phyloP scores from a whole-genome alignment of 2,888 invertebrate genomes.

The Eledone cirrhosa region DNA sequence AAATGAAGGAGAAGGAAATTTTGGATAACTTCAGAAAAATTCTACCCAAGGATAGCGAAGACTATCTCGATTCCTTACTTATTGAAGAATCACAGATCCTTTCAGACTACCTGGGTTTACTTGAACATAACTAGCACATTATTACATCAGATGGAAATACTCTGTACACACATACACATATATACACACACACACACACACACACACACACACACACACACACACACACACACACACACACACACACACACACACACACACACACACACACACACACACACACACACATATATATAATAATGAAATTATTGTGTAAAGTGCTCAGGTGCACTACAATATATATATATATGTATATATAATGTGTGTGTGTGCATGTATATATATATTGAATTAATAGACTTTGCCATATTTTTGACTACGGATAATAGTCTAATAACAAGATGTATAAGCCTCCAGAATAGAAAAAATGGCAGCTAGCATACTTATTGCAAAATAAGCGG shows the following conservation, averaged over 20 bases:
- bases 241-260: neutral
- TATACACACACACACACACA: neutral
- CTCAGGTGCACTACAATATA: too few species aligned
- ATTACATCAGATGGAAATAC: neutral
- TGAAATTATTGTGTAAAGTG: too few species aligned
- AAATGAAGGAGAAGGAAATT: slow-evolving; percentile 46
- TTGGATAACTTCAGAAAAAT: slow-evolving; percentile 65
- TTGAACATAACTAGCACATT: neutral
- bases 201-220: neutral
- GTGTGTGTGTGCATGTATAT: too few species aligned
- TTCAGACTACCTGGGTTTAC: slow-evolving; percentile 48
- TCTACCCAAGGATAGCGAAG: slow-evolving; percentile 73
- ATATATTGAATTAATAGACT: too few species aligned
- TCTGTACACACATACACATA: neutral
- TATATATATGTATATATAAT: too few species aligned
- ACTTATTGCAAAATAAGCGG: too few species aligned
- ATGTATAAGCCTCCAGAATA: too few species aligned
- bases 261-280: neutral
- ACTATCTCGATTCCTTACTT: slow-evolving; percentile 78
- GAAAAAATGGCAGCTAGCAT: too few species aligned
- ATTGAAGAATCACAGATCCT: slow-evolving; percentile 75
- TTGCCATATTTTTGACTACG: too few species aligned
- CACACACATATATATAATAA: neutral
- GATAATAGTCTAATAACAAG: too few species aligned
- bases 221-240: neutral